Conservation (phyloP, 1,140 invertebrate genomes). For the Drosophila kepulauana region DNA sequence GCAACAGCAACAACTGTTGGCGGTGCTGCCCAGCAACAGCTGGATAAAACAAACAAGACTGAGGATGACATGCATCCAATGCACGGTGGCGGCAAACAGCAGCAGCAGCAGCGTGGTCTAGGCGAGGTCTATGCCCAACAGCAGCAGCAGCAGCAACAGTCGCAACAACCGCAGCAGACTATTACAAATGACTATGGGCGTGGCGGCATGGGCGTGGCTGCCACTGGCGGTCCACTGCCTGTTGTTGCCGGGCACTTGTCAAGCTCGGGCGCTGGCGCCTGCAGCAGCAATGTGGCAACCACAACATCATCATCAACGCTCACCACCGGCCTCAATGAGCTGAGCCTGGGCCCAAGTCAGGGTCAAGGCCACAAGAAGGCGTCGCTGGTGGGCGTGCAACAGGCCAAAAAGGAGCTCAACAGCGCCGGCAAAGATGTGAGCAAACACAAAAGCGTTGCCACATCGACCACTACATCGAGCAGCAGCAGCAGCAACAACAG, state of each 20-base stretch:
- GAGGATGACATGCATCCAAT: slow-evolving; percentile 78
- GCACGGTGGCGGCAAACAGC: slow-evolving; percentile 53
- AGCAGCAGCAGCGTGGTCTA: slow-evolving; percentile 42
- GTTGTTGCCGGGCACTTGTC: slow-evolving; percentile 31
- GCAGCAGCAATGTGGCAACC: slow-evolving; percentile 50
- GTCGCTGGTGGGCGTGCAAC: slow-evolving; percentile 61
- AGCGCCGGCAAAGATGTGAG: slow-evolving; percentile 57
- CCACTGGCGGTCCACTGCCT: slow-evolving; percentile 32
- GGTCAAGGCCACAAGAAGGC: slow-evolving; percentile 66
- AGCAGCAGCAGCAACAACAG: background rate
- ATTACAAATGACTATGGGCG: slow-evolving; percentile 81
- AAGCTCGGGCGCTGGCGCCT: slow-evolving; percentile 72
- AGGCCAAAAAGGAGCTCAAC: slow-evolving; percentile 75
- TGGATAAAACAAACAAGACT: slow-evolving; percentile 83
- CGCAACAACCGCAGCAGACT: slow-evolving; percentile 48
- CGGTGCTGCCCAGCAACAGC: slow-evolving; percentile 56
- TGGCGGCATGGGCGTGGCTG: slow-evolving; percentile 70
- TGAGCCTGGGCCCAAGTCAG: slow-evolving; percentile 70
- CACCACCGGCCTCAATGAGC: slow-evolving; percentile 66
- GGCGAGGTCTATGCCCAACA: slow-evolving; percentile 60
- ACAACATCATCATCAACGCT: slow-evolving; percentile 30
- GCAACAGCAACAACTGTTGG: slow-evolving; percentile 33
- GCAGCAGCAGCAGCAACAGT: slow-evolving; percentile 76
- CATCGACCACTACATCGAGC: slow-evolving; percentile 46
- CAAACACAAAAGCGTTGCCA: slow-evolving; percentile 79